phyloP scores from a whole-genome alignment of 2,888 invertebrate species.

The Xestia sexstrigata region DNA sequence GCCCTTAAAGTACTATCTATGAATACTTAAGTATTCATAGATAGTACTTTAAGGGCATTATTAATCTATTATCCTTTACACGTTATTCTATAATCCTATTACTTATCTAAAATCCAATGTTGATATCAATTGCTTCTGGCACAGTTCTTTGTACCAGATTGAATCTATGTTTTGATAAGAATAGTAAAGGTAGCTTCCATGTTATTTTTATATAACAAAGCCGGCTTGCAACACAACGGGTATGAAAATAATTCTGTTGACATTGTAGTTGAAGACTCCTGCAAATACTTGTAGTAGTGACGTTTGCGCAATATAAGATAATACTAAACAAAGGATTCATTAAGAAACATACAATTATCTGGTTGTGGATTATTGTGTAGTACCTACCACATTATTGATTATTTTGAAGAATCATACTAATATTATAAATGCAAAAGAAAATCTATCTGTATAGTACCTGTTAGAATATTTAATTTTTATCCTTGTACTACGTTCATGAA shows the following conservation, averaged over 20 bases:
- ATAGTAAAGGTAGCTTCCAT: not conserved
- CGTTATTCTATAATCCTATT: not conserved
- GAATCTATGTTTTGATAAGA: constrained; percentile 14
- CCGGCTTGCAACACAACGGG: not conserved
- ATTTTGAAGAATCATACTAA: not conserved
- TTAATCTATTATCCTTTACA: constrained; percentile 1
- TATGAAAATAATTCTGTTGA: constrained; percentile 10
- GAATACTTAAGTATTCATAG: constrained; percentile 5
- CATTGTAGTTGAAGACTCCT: not conserved
- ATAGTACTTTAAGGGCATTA: no score
- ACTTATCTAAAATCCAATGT: not conserved
- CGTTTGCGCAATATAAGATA: not conserved
- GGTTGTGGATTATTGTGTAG: not conserved
- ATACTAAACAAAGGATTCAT: not conserved
- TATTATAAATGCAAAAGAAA: not conserved
- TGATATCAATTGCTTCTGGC: constrained; percentile 4
- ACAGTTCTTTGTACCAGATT: constrained; percentile 7
- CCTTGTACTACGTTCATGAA: not conserved
- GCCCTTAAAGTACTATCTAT: not conserved
- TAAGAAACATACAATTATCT: not conserved
- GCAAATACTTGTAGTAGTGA: not conserved
- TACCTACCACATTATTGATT: not conserved
- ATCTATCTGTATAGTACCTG: not conserved
- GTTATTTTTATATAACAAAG: constrained; percentile 1
- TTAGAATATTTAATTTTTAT: not conserved